Percentiles rank a stretch among this genome's conserved stretches.
Evolutionary conservation across 2,113 vertebrate genomes (phyloP).

Genomic region (Orcinus orca): DNA sequence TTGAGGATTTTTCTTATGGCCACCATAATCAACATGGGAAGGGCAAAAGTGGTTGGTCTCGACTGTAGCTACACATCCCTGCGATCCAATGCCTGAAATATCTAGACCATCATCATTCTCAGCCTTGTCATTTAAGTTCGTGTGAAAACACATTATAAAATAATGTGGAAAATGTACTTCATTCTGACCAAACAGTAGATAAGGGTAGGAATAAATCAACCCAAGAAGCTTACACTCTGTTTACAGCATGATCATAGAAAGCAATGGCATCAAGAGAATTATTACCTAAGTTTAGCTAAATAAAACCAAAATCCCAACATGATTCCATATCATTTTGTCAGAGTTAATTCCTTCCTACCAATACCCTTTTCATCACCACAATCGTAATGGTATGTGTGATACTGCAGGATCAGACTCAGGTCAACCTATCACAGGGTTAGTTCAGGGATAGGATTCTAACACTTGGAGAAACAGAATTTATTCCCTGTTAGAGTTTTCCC

Average conservation of each 20-base stretch:
- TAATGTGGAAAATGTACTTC: background rate
- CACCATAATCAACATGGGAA: too few relatives aligned
- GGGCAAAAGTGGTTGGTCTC: background rate
- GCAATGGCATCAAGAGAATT: too few relatives aligned
- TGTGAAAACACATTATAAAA: background rate
- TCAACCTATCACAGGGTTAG: background rate
- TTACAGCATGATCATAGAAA: background rate
- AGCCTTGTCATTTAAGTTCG: background rate
- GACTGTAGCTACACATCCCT: fast-evolving
- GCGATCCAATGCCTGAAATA: fast-evolving
- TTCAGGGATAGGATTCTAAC: fast-evolving
- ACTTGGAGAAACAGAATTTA: background rate
- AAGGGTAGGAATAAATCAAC: background rate
- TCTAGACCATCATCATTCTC: background rate
- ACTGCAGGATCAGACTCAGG: fast-evolving
- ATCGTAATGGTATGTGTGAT: background rate
- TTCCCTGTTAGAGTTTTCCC: too few relatives aligned
- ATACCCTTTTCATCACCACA: background rate
- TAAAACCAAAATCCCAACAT: background rate
- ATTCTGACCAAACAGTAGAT: background rate
- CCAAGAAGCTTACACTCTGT: background rate
- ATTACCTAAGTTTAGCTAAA: background rate
- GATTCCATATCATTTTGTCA: background rate
- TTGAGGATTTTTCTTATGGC: too few relatives aligned
- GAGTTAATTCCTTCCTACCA: background rate